Conservation (phyloP, 1,140 invertebrate genomes). For the Meteorus sp. region DNA sequence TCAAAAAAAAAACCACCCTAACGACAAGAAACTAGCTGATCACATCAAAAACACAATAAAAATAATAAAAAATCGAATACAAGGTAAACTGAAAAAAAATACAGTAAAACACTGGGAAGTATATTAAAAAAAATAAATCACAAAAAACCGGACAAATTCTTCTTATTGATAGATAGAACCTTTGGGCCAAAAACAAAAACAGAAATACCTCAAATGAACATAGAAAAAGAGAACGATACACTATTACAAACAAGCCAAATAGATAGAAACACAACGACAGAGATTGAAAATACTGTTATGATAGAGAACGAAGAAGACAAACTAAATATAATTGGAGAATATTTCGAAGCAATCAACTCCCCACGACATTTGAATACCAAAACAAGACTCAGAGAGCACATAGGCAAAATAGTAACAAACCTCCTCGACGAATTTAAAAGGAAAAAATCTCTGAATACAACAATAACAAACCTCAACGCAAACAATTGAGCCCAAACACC, state of each 20-base stretch:
- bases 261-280: background rate
- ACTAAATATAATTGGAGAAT: conserved; percentile 12
- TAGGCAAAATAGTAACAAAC: background rate
- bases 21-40: background rate
- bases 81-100: no score
- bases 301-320: no score
- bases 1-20: background rate
- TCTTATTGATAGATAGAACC: conserved; percentile 12
- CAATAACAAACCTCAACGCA: background rate
- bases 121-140: conserved; percentile 10
- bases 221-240: background rate
- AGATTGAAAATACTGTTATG: conserved; percentile 2
- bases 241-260: background rate
- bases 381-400: background rate
- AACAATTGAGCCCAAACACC: background rate
- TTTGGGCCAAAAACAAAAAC: background rate
- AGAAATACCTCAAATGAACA: background rate
- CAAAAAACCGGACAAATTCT: background rate
- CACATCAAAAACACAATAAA: background rate
- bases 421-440: background rate
- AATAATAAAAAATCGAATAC: background rate
- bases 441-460: background rate
- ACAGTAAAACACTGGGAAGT: conserved; percentile 8
- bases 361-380: conserved; percentile 5
- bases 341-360: conserved; percentile 17